Evolutionary conservation across 1,140 invertebrate genomes (phyloP), one percentile per base, ranked within the genome.

Genomic region (Tetramorium parvispinum): DNA sequence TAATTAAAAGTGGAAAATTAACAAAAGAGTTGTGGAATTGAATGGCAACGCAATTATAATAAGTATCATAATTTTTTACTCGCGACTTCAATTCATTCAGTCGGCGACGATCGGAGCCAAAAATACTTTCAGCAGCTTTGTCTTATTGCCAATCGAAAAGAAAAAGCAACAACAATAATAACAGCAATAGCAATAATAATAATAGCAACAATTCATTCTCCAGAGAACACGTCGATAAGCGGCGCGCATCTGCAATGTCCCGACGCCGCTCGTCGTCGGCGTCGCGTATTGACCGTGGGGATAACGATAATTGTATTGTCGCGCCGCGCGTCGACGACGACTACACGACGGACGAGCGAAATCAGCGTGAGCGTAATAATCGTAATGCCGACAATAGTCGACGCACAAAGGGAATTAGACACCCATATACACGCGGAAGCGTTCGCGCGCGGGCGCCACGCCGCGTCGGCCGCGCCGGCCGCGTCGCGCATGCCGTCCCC

Each of bases 221-320:
- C 40, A 24, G 40, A 83, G 68, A 61, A 83, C 40, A 43, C 79
- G 68, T 83, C 79, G 68, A 83, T 83, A 83, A 83, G 13, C 79
- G 79, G 53, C 53, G 79, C 79, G 40, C 66, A 59, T 43, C 79
- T 46, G 79, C 68, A 13, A 13, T 13, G 13, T 57, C 21, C 53
- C 79, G 32, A 68, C 46, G 63, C 68, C 66, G 51, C 79, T 46
- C 68, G 21, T 82, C 49, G 66, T 71, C 43, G 76, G 57, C 76
- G 61, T 79, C 79, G 79, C 68, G 79, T 83, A 83, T 83, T 83
- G 79, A 83, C 79, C 79, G 79, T 55, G 68, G 79, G 79, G 79
- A 83, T 83, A 82, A 82, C 79, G 79, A 82, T 82, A 83, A 83
- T 83, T 83, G 79, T 83, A 83, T 83, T 83, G 79, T 79, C 32